Evolutionary conservation across 2,113 vertebrate species (phyloP).

Genomic region (Corapipo altera): DNA sequence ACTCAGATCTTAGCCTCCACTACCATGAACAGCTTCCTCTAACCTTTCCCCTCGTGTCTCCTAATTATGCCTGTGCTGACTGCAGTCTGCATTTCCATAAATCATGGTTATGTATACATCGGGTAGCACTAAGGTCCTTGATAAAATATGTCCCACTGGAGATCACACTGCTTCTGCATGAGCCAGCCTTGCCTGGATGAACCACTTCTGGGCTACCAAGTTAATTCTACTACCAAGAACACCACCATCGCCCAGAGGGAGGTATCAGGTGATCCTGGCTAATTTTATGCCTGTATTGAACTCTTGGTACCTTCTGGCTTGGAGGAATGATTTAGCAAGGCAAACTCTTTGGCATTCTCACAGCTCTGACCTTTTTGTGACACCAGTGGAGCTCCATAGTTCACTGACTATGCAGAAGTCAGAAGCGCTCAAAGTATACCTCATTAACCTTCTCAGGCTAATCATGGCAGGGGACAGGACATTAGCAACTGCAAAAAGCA

Average conservation of each 20-base stretch:
- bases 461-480: slow-evolving; percentile 55
- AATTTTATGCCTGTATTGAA: background rate
- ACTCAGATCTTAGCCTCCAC: background rate
- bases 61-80: background rate
- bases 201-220: background rate
- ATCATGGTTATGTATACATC: background rate
- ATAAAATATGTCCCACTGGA: background rate
- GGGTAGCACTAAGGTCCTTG: background rate
- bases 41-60: background rate
- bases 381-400: background rate
- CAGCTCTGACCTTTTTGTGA: slow-evolving; percentile 21
- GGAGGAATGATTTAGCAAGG: slow-evolving; percentile 7
- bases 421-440: slow-evolving; percentile 39
- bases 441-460: slow-evolving; percentile 71
- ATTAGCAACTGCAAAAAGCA: slow-evolving; percentile 47
- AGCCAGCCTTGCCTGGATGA: background rate
- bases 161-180: background rate
- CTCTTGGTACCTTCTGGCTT: background rate
- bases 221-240: background rate
- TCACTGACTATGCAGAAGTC: slow-evolving; percentile 18
- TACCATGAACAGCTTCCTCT: background rate
- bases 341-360: background rate
- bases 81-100: background rate
- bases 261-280: background rate
- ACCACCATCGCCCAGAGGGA: background rate